phyloP scores from a whole-genome alignment of 2,888 invertebrate species.

The Mactromeris polynyma region DNA sequence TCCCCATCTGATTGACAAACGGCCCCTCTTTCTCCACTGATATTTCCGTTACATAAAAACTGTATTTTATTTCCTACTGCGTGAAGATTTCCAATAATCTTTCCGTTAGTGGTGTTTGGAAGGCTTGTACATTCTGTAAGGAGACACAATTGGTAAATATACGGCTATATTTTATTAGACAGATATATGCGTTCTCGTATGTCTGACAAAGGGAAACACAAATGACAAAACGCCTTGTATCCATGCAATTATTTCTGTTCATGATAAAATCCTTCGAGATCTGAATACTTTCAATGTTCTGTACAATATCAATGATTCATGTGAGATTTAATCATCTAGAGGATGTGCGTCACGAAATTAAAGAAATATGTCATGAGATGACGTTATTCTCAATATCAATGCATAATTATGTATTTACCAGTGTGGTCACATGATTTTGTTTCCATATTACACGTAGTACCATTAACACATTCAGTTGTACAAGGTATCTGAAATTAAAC shows the following conservation, averaged over 20 bases:
- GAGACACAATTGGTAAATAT: too few species aligned
- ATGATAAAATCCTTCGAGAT: too few species aligned
- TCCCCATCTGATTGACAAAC: neutral
- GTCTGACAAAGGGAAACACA: too few species aligned
- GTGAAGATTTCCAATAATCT: neutral
- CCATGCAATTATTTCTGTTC: too few species aligned
- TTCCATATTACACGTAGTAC: neutral
- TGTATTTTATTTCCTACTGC: constrained; percentile 4
- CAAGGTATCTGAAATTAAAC: neutral
- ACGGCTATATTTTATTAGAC: too few species aligned
- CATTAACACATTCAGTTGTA: neutral
- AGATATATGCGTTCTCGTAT: too few species aligned
- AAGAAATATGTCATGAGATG: too few species aligned
- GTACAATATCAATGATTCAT: too few species aligned
- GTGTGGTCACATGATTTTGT: neutral
- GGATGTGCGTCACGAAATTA: too few species aligned
- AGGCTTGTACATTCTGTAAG: neutral
- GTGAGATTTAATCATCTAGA: too few species aligned
- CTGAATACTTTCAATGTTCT: too few species aligned
- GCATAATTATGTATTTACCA: neutral
- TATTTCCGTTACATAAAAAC: neutral
- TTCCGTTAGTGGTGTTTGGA: neutral
- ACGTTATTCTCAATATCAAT: neutral
- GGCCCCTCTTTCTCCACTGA: neutral
- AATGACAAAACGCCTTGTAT: too few species aligned